These are phyloP conservation scores for Polypterus bichir DNA, from an alignment of 2,113 vertebrate species.

Conservation along the genomic window DNA sequence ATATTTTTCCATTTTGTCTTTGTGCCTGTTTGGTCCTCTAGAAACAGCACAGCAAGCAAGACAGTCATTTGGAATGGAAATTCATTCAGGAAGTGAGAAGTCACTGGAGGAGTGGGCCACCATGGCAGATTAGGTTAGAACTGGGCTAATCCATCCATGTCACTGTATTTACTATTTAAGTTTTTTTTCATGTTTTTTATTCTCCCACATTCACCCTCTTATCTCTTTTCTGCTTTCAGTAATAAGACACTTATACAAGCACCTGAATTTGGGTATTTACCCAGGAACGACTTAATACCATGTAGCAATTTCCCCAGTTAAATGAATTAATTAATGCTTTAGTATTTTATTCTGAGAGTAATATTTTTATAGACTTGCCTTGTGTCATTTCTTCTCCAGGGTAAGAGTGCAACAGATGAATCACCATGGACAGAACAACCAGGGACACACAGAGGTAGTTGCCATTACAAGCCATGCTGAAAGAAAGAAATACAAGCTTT, in stretches of 20 bases:
- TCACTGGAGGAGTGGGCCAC: too few relatives aligned
- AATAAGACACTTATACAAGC: not conserved
- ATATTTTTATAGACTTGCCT: constrained; percentile 42
- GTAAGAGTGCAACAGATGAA: constrained; percentile 68
- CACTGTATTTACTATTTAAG: too few relatives aligned
- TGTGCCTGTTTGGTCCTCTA: too few relatives aligned
- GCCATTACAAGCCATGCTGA: constrained; percentile 52
- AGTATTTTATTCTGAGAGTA: too few relatives aligned
- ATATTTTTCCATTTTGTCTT: too few relatives aligned
- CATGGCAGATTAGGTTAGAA: too few relatives aligned
- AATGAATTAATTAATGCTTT: not conserved
- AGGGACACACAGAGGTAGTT: constrained; percentile 60
- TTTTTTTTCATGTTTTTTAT: too few relatives aligned
- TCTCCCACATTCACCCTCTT: too few relatives aligned
- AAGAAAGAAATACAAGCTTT: constrained; percentile 36
- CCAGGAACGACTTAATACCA: not conserved
- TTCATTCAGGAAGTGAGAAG: too few relatives aligned
- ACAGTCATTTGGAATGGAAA: too few relatives aligned
- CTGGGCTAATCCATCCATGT: too few relatives aligned
- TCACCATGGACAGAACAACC: constrained; percentile 54
- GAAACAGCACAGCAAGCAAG: too few relatives aligned
- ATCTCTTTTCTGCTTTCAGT: not conserved
- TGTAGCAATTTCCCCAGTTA: not conserved
- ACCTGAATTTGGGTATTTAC: not conserved
- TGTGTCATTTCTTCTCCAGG: constrained; percentile 62